A percentile compares a stretch with the other conserved stretches of the same genome.
These are phyloP conservation scores for Cryptus armator DNA, from an alignment of 2,888 invertebrate species.

Conservation along the genomic window DNA sequence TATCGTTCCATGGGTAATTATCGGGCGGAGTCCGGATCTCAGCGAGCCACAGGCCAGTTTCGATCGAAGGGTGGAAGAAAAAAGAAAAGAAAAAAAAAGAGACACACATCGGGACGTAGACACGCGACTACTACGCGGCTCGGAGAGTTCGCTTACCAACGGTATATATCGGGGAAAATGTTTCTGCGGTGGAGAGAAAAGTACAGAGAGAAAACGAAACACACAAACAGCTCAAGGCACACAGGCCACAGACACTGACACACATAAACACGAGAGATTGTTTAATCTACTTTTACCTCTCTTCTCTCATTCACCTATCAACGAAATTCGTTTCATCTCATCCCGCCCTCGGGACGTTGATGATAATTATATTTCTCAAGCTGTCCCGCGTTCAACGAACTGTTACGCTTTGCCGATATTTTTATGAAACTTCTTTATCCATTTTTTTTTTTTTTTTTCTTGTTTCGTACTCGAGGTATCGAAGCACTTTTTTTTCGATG, in stretches of 20 bases:
- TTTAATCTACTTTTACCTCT: conserved; percentile 59
- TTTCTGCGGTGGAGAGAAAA: conserved; percentile 20
- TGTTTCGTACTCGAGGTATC: background rate
- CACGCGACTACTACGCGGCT: conserved; percentile 38
- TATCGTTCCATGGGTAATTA: conserved; percentile 61
- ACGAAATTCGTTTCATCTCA: conserved; percentile 56
- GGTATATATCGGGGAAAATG: conserved; percentile 42
- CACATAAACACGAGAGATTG: conserved; percentile 33
- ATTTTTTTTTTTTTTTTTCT: background rate
- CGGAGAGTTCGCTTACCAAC: conserved; percentile 12
- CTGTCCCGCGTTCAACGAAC: conserved; percentile 3
- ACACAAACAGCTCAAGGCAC: conserved; percentile 10
- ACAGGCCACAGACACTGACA: background rate
- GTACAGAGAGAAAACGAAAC: conserved; percentile 40
- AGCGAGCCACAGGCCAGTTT: conserved; percentile 56
- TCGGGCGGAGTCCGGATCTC: conserved; percentile 57
- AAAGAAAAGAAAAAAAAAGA: conserved; percentile 47
- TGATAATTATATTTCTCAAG: conserved; percentile 48
- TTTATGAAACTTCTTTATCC: background rate
- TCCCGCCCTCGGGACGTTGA: conserved; percentile 34
- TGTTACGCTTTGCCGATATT: background rate
- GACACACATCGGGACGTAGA: conserved; percentile 54
- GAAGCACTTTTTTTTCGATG: background rate
- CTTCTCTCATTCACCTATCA: conserved; percentile 37
- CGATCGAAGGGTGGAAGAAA: conserved; percentile 40